Evolutionary conservation across 1,140 invertebrate genomes (phyloP), one percentile per base, ranked within the genome.

Genomic region (Bemisia tabaci): DNA sequence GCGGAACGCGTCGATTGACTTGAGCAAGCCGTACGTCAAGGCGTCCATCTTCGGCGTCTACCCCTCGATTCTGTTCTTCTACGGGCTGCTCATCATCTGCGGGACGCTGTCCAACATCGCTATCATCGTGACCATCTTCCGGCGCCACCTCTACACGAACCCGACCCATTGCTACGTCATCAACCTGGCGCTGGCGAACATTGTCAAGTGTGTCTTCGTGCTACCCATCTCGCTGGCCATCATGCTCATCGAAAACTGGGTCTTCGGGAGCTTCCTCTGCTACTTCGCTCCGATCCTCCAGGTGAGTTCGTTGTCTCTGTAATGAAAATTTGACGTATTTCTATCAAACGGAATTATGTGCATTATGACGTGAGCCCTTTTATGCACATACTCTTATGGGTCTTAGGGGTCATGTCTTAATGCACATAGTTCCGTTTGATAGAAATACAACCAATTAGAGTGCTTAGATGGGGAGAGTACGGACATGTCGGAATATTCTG

Each of bases 281-380:
- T 87, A 83, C 71, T 85, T 87, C 73, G 71, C 88, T 60, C 87
- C 88, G 0, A 88, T 90, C 84, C 72, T 89, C 65, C 88, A 90
- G 79, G 83, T 85, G 73, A 76, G 80, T 25, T 12, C 27, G 21
- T 12, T 25, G 21, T n/a, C 9, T 62, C 22, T 11, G 12, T 25
- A 12, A 22, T 22, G 22, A n/a, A n/a, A n/a, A n/a, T n/a, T n/a
- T n/a, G n/a, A n/a, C n/a, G n/a, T n/a, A n/a, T n/a, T n/a, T n/a
- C n/a, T n/a, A n/a, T n/a, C n/a, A n/a, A n/a, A n/a, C n/a, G n/a
- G n/a, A n/a, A n/a, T n/a, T n/a, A n/a, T n/a, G n/a, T n/a, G n/a
- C n/a, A n/a, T n/a, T n/a, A n/a, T n/a, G n/a, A n/a, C n/a, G n/a
- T n/a, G n/a, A n/a, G n/a, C n/a, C n/a, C n/a, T n/a, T n/a, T n/a